Conservation (phyloP, 2,113 vertebrate species). For the Gavialis gangeticus region DNA sequence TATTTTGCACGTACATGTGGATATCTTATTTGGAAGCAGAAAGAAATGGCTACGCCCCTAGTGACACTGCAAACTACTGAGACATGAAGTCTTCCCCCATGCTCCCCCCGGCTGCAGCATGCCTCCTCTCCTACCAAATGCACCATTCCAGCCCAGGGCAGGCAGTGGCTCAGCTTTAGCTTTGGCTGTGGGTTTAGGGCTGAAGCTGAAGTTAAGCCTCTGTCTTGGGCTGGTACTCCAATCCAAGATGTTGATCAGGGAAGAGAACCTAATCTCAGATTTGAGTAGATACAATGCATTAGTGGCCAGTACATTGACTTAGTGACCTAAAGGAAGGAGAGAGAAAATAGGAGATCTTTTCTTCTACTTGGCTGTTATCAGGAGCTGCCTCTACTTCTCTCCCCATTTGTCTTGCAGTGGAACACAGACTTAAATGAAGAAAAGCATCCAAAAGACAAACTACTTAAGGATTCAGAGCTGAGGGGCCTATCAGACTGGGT, state of each 20-base stretch:
- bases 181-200: too few species aligned
- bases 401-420: not conserved
- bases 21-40: not conserved
- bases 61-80: not conserved
- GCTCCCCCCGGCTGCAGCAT: too few species aligned
- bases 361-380: not conserved
- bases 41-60: not conserved
- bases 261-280: not conserved
- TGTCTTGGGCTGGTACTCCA: too few species aligned
- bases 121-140: too few species aligned
- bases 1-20: not conserved
- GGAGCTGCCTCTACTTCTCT: not conserved
- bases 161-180: too few species aligned
- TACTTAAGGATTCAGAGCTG: not conserved
- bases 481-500: fast-evolving
- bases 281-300: too few species aligned
- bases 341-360: not conserved
- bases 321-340: not conserved
- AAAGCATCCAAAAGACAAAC: not conserved
- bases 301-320: not conserved
- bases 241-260: not conserved
- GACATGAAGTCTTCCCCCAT: not conserved
- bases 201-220: too few species aligned
- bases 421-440: not conserved
- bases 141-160: too few species aligned